Percentiles rank a stretch among this genome's conserved stretches.
phyloP scores from a whole-genome alignment of 1,140 invertebrate species.

The Cyclargus thomasi region DNA sequence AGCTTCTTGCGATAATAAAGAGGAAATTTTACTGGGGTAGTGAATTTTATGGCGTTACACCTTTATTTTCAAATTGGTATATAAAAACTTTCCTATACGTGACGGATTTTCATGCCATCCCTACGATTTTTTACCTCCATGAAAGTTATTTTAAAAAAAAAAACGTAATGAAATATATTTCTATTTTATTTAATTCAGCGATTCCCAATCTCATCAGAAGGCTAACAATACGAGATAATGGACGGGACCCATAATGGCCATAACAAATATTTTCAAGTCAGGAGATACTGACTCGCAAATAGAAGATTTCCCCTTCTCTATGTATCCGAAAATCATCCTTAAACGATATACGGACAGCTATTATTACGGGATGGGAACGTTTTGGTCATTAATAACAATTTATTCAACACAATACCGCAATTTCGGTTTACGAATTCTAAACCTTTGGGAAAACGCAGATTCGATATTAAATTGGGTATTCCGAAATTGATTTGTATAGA shows the following conservation, averaged over 20 bases:
- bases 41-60: neutral
- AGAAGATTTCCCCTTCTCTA: slow-evolving; percentile 37
- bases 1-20: slow-evolving; percentile 1
- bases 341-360: slow-evolving; percentile 54
- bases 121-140: neutral
- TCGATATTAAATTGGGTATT: slow-evolving; percentile 65
- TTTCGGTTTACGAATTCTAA: slow-evolving; percentile 62
- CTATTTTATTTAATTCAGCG: neutral
- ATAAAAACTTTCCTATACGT: neutral
- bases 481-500: slow-evolving; percentile 68
- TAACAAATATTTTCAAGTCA: slow-evolving; percentile 27
- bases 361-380: slow-evolving; percentile 60
- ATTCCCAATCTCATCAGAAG: slow-evolving; percentile 2
- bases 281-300: slow-evolving; percentile 21
- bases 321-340: slow-evolving; percentile 54
- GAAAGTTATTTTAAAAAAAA: neutral
- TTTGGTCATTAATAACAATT: slow-evolving; percentile 74
- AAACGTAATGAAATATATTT: neutral
- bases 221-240: slow-evolving; percentile 7
- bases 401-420: slow-evolving; percentile 69
- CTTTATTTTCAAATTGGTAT: neutral
- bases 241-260: neutral
- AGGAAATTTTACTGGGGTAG: neutral
- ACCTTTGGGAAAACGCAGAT: slow-evolving; percentile 67
- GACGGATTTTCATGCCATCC: neutral